Conservation (phyloP, 2,113 vertebrate genomes). For the Bungarus multicinctus region DNA sequence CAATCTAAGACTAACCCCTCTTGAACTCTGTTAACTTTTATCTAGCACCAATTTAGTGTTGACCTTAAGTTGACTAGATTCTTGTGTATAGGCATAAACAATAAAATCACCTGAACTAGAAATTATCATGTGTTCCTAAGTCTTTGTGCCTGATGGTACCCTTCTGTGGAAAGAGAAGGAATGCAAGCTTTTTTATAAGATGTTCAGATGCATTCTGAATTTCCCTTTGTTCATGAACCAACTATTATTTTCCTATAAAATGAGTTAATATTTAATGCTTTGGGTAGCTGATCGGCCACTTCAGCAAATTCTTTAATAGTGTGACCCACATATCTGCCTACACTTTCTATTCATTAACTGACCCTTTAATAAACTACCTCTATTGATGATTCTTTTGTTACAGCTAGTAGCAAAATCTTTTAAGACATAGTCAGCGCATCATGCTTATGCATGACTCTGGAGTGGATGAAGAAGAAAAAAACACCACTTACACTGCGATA, state of each 20-base stretch:
- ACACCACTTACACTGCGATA: background rate
- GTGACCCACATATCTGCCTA: background rate
- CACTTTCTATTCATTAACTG: background rate
- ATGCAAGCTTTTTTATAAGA: background rate
- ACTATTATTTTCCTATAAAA: background rate
- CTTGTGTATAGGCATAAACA: background rate
- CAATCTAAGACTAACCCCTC: background rate
- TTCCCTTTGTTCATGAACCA: background rate
- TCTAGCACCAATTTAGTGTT: background rate
- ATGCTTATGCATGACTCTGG: background rate
- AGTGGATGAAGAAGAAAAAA: background rate
- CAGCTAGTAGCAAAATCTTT: background rate
- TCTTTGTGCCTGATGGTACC: background rate
- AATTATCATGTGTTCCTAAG: background rate
- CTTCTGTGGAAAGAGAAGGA: background rate
- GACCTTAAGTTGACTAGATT: background rate
- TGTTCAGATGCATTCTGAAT: background rate
- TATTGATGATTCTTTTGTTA: background rate
- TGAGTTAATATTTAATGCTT: background rate
- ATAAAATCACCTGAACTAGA: background rate
- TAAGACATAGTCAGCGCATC: background rate
- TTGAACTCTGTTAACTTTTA: background rate
- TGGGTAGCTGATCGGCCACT: background rate
- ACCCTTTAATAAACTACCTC: background rate
- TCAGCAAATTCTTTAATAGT: background rate